Evolutionary conservation across 2,113 vertebrate genomes (phyloP), one percentile per base, ranked within the genome.

Genomic region (Eidolon helvum): DNA sequence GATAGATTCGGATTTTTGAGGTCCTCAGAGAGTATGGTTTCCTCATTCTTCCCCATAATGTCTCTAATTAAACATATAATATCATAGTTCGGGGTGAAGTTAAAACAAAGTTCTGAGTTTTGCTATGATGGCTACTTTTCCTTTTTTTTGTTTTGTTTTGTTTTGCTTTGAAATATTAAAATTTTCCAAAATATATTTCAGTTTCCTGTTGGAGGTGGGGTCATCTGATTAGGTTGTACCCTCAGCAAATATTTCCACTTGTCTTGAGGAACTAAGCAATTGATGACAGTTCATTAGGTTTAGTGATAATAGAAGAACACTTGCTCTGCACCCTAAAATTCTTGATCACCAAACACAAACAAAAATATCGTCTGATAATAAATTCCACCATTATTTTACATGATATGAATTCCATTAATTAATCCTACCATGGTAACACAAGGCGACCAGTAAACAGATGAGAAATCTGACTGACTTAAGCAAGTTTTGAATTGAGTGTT

Each of bases 401-500:
- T 26, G 10, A 45, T 10, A 10, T 4, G 28, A 5, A 28, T 55
- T 61, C 48, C 35, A 63, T 68, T 82, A 55, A 84, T 48, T 61
- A 18, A 21, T 66, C 91, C 33, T 66, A 1, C 88, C 16, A 30
- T 59, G 33, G 10, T 45, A 83, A 48, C 14, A 71, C 40, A 80
- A 74, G 72, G 3, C 48, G 59, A 16, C 57, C 15, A 18, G 4
- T 7, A 71, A 86, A 63, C 38, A 55, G 21, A 69, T 48, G 72
- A 80, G 43, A 59, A 69, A 43, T 75, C 38, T 74, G 74, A 35
- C 6, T 28, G 1, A 26, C 93, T 75, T 40, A 30, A 84, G 87
- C 69, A n/a, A 43, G 53, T 86, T 95, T 91, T 66, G 80, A 94
- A 88, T 4, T 95, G 65, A 80, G 78, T 53, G 43, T 84, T 96